A percentile compares a stretch with the other conserved stretches of the same genome.
Conservation (phyloP, 2,888 invertebrate genomes). For the Drosophila anomelani region DNA sequence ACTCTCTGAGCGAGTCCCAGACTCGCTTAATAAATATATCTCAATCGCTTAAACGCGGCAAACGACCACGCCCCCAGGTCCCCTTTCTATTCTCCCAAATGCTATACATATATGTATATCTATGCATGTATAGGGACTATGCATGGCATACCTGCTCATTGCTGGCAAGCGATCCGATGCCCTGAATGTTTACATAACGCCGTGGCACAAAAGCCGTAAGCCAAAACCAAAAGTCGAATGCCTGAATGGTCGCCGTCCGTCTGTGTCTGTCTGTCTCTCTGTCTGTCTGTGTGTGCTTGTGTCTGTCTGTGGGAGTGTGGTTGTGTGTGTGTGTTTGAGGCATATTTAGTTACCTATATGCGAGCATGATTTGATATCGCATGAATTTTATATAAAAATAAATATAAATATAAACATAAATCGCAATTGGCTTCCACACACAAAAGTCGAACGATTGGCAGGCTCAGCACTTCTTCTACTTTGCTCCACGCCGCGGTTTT, state of each 20-base stretch:
- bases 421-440: conserved; percentile 76
- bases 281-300: conserved; percentile 18
- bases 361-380: conserved; percentile 73
- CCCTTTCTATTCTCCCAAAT: not conserved
- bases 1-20: conserved; percentile 26
- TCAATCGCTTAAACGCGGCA: conserved; percentile 56
- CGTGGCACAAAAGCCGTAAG: conserved; percentile 71
- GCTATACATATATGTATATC: not conserved
- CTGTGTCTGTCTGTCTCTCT: conserved; percentile 30
- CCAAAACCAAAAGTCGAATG: conserved; percentile 74
- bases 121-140: conserved; percentile 18
- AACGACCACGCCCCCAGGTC: conserved; percentile 25
- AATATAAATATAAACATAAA: conserved; percentile 61
- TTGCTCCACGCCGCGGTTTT: conserved; percentile 29
- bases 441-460: conserved; percentile 63
- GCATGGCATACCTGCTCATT: conserved; percentile 42
- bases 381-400: conserved; percentile 74
- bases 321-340: conserved; percentile 42
- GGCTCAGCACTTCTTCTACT: conserved; percentile 43
- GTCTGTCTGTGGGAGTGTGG: conserved; percentile 11
- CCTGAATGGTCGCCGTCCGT: conserved; percentile 59
- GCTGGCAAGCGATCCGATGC: conserved; percentile 63
- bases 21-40: conserved; percentile 64
- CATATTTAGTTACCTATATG: conserved; percentile 79
- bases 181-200: conserved; percentile 76